A percentile compares a stretch with the other conserved stretches of the same genome.
These are phyloP conservation scores for Hemichromis elongatus DNA, from an alignment of 2,113 vertebrate species.

Conservation along the genomic window DNA sequence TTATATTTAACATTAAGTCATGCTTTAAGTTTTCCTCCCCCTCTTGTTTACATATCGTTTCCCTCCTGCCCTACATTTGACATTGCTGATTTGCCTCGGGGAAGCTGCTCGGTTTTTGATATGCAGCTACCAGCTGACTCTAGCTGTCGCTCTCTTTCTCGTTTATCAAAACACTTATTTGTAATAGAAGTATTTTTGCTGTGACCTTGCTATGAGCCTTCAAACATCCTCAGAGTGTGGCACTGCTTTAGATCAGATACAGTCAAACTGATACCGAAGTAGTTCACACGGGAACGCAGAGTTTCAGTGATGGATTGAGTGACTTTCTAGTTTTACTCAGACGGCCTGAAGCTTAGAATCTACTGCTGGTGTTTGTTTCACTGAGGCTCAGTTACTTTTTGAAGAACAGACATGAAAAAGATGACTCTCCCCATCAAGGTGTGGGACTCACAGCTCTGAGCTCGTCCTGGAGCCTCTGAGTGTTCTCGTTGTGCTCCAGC, in stretches of 20 bases:
- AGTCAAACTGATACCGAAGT: conserved; percentile 8
- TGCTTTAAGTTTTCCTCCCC: neutral
- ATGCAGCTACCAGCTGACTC: neutral
- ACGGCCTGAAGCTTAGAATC: neutral
- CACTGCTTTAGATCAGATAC: conserved; percentile 1
- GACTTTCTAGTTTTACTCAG: conserved; percentile 14
- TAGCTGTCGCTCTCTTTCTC: neutral
- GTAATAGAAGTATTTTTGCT: neutral
- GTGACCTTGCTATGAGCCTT: neutral
- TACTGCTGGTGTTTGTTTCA: conserved; percentile 16
- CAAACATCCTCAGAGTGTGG: neutral
- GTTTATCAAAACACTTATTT: neutral
- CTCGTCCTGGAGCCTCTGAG: conserved; percentile 61
- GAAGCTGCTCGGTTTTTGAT: neutral
- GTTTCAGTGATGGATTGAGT: conserved; percentile 22
- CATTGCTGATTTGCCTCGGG: neutral
- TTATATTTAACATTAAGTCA: neutral
- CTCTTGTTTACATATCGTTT: conserved; percentile 35
- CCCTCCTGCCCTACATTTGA: neutral
- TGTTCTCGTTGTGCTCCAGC: conserved; percentile 53
- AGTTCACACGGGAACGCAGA: neutral
- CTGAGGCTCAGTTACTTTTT: neutral
- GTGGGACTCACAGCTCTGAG: conserved; percentile 66
- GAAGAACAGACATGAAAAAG: neutral
- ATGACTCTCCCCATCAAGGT: neutral